Percentiles rank a stretch among this genome's conserved stretches.
phyloP scores from a whole-genome alignment of 2,888 invertebrate genomes.

The Cryptocephalus moraei region DNA sequence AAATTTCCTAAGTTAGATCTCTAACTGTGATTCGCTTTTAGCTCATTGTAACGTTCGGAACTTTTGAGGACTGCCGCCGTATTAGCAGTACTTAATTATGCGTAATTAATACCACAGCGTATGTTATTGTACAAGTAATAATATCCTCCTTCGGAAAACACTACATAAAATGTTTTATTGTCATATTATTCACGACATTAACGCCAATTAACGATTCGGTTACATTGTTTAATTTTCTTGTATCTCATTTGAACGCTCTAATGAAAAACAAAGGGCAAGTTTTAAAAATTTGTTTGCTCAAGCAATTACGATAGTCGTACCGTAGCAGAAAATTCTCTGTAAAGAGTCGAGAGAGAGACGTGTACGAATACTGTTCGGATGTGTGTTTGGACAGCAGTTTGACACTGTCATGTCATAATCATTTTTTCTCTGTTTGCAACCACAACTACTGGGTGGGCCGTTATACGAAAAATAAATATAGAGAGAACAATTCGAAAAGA shows the following conservation, averaged over 20 bases:
- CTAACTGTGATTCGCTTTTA: no score
- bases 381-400: slow-evolving; percentile 20
- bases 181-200: slow-evolving; percentile 5
- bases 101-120: no score
- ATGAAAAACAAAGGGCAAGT: slow-evolving; percentile 23
- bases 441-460: slow-evolving; percentile 8
- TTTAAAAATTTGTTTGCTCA: slow-evolving; percentile 19
- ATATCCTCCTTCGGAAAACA: no score
- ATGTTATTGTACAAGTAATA: no score
- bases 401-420: slow-evolving; percentile 20
- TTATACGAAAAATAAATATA: background rate
- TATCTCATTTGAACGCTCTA: slow-evolving; percentile 18
- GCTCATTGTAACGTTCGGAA: background rate
- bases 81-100: background rate
- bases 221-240: slow-evolving; percentile 14
- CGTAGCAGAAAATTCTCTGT: slow-evolving; percentile 1
- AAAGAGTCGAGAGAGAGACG: no score
- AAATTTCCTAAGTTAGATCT: no score
- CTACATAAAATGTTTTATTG: background rate
- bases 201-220: slow-evolving; percentile 15
- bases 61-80: background rate
- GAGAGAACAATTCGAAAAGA: background rate
- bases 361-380: background rate
- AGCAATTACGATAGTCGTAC: slow-evolving; percentile 12
- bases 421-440: background rate